These are phyloP conservation scores for Eudemis profundana DNA, from an alignment of 2,888 invertebrate genomes.

Conservation along the genomic window DNA sequence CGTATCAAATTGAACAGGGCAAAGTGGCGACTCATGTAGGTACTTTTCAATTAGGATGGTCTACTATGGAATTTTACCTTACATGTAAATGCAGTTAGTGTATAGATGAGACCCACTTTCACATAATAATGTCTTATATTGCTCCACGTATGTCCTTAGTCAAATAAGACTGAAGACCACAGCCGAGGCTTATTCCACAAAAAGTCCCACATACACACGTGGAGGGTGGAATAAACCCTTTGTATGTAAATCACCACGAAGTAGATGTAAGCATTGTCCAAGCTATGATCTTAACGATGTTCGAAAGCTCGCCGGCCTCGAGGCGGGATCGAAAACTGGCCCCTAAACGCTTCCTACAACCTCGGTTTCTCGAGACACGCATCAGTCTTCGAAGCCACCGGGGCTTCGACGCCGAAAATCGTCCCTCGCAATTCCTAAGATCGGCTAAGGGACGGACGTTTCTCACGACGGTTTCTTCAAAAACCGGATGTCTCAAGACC, in stretches of 20 bases:
- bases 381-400: not conserved
- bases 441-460: conserved; percentile 12
- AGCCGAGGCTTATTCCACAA: not conserved
- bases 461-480: not conserved
- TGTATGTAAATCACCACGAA: not conserved
- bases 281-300: not conserved
- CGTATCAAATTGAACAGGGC: not conserved
- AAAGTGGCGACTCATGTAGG: not conserved
- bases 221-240: conserved; percentile 6
- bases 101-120: not conserved
- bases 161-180: not conserved
- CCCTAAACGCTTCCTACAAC: conserved; percentile 18
- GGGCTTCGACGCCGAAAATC: not conserved
- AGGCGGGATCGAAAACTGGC: conserved; percentile 4
- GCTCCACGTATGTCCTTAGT: not conserved
- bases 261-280: too few relatives aligned
- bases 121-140: not conserved
- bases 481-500: conserved; percentile 12
- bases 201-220: not conserved
- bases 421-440: not conserved
- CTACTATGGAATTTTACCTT: too few relatives aligned
- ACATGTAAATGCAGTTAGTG: not conserved
- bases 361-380: not conserved
- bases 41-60: not conserved
- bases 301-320: not conserved